Conservation (phyloP, 2,797 vertebrate species). For the Rhinichthys osculus region DNA sequence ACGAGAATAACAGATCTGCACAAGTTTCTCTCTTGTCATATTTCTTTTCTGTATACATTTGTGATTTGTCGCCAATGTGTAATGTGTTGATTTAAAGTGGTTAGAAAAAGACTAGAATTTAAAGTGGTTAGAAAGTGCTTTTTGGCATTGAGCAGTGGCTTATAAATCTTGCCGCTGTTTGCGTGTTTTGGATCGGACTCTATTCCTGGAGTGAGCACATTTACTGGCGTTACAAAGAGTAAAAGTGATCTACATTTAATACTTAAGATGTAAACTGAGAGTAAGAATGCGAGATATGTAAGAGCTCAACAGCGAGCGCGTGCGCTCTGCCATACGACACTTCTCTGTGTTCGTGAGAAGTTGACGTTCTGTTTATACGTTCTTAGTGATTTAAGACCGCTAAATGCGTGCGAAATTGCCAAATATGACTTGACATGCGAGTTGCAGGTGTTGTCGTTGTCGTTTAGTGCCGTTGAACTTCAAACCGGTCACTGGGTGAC, state of each 20-base stretch:
- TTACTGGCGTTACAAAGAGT: conserved; percentile 58
- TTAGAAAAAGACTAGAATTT: too few relatives aligned
- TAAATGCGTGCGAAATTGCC: neutral
- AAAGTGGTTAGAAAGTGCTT: neutral
- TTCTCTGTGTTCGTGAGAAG: conserved; percentile 3
- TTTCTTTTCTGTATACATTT: neutral
- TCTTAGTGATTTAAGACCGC: conserved; percentile 4
- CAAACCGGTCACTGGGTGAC: conserved; percentile 48
- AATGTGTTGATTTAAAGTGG: neutral
- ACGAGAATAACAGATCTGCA: neutral
- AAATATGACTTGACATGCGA: neutral
- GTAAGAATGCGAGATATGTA: neutral
- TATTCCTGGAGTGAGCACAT: conserved; percentile 75
- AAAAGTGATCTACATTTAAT: conserved; percentile 1
- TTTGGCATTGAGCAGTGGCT: conserved; percentile 74
- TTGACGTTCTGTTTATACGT: neutral
- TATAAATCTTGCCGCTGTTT: conserved; percentile 74
- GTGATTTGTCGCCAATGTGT: neutral
- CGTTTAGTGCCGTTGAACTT: neutral
- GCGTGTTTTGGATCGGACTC: conserved; percentile 74
- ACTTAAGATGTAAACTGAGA: neutral
- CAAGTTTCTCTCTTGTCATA: neutral
- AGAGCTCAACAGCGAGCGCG: neutral
- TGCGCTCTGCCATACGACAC: neutral
- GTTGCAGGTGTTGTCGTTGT: conserved; percentile 27